phyloP scores from a whole-genome alignment of 2,888 invertebrate species.

The Dicranocentrus wangi region DNA sequence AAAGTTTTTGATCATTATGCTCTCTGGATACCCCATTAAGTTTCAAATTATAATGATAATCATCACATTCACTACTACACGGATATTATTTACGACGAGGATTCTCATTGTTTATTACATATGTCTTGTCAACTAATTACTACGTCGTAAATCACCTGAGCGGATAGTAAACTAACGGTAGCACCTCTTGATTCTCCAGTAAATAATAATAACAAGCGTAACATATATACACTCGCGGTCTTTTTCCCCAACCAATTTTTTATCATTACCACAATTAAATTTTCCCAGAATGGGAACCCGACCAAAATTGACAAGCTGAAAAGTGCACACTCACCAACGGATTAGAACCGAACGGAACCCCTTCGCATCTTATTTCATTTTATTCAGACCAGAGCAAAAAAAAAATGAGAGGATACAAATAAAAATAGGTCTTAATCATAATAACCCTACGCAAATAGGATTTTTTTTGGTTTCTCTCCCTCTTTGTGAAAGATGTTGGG shows the following conservation, averaged over 20 bases:
- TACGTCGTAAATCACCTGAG: conserved; percentile 58
- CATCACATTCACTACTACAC: not conserved
- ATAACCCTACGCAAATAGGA: conserved; percentile 20
- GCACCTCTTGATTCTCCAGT: too few relatives aligned
- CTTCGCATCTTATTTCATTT: not conserved
- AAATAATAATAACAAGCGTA: not conserved
- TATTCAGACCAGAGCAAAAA: not conserved
- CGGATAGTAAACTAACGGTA: not conserved
- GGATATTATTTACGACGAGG: not conserved
- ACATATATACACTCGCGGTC: too few relatives aligned
- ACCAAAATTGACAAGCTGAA: conserved; percentile 3
- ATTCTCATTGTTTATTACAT: conserved; percentile 8
- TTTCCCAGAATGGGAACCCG: too few relatives aligned
- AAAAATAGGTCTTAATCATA: conserved; percentile 18
- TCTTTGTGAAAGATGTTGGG: not conserved
- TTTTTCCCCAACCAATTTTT: not conserved
- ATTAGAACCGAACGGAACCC: not conserved
- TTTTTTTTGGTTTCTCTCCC: conserved; percentile 11
- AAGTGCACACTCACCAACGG: not conserved
- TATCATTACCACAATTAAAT: not conserved
- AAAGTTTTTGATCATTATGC: too few relatives aligned
- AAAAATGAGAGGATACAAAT: not conserved
- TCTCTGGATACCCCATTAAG: too few relatives aligned
- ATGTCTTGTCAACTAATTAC: conserved; percentile 51
- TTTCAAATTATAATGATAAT: not conserved